Evolutionary conservation across 1,140 invertebrate genomes (phyloP).

Genomic region (Euwallacea fornicatus): DNA sequence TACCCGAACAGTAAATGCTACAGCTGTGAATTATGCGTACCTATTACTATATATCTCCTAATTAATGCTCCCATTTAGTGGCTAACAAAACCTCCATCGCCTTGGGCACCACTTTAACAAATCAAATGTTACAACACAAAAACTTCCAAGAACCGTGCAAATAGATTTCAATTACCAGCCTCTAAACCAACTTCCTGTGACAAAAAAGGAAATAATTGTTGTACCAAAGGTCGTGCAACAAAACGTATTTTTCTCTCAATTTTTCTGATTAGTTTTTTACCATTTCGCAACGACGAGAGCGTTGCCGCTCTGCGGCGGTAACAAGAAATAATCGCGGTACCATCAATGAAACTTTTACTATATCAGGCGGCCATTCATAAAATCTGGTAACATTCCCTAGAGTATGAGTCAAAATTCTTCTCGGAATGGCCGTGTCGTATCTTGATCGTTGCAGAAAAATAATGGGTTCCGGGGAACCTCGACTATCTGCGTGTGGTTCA

Average conservation of each 20-base stretch:
- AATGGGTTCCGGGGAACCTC: slow-evolving; percentile 12
- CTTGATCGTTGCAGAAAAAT: slow-evolving; percentile 14
- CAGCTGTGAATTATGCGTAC: no score
- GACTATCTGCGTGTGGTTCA: slow-evolving; percentile 4
- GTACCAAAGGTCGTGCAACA: slow-evolving; percentile 7
- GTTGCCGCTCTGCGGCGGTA: neutral
- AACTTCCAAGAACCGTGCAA: slow-evolving; percentile 1
- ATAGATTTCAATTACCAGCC: slow-evolving; percentile 16
- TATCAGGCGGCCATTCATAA: slow-evolving; percentile 15
- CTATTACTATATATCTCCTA: no score
- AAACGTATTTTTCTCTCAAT: neutral
- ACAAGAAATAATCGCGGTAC: neutral
- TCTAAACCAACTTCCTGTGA: slow-evolving; percentile 1
- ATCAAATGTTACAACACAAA: neutral
- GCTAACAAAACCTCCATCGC: neutral
- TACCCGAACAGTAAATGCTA: no score
- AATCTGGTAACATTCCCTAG: slow-evolving; percentile 5
- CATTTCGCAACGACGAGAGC: neutral
- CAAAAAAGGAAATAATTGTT: slow-evolving; percentile 20
- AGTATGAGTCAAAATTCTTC: slow-evolving; percentile 19
- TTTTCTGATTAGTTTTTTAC: neutral
- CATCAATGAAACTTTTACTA: slow-evolving; percentile 23
- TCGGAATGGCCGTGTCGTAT: neutral
- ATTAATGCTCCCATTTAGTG: no score
- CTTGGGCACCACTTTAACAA: neutral